Evolutionary conservation across 2,797 vertebrate species (phyloP), one percentile per base, ranked within the genome.

Genomic region (Falco cherrug): DNA sequence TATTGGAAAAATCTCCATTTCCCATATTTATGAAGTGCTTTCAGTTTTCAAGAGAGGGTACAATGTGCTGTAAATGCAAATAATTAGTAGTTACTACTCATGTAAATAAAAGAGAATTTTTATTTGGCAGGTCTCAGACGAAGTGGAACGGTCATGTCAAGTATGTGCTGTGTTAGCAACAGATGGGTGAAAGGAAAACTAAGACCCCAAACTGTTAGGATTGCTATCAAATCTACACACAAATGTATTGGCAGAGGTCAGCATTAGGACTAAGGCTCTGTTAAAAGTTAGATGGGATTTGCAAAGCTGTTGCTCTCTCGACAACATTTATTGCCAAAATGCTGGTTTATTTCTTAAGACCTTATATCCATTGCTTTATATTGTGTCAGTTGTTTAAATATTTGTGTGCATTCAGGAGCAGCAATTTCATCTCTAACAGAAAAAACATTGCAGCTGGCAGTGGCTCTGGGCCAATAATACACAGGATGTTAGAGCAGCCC

Each of bases 381-480:
- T 28, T 63, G 13, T 75, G 48, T 78, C 6, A 10, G 43, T 79
- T 76, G n/a, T 78, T 95, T 81, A 91, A 75, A 92, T 54, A 89
- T 68, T 85, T 84, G 65, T 67, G 59, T 45, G 69, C 61, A 48
- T 86, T 88, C 82, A 82, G 85, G 73, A 95, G 91, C 73, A 75
- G 85, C 51, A 84, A 79, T 88, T 95, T 87, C 82, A 83, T 91
- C 60, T 80, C 41, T 77, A 78, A 57, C 45, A 87, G 87, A 91
- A 89, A 96, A 96, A 91, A 91, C 12, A 47, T 63, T 95, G 91
- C 95, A 95, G 91, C 94, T 95, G 94, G 93, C 85, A 95, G 67
- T 96, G 95, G 95, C 96, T 91, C 87, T 84, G 93, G 33, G 95
- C 93, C 96, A 97, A 50, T 35, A 94, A 93, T 28, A 95, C 64